phyloP scores from a whole-genome alignment of 2,797 vertebrate genomes.

The Philypnodon macrostomus region DNA sequence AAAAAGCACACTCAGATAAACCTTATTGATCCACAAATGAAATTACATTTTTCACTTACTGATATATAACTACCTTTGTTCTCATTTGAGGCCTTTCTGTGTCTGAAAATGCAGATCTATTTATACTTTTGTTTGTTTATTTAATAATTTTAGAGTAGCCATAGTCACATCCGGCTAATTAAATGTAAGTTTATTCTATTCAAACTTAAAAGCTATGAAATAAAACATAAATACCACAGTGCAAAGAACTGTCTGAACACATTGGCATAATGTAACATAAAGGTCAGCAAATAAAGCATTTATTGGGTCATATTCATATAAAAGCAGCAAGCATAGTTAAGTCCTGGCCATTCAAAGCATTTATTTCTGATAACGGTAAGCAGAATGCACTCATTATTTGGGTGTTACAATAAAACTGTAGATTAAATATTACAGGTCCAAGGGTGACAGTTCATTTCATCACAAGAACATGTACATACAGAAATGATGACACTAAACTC shows the following conservation, averaged over 20 bases:
- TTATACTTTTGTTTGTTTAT: too few relatives aligned
- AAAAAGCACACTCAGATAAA: too few relatives aligned
- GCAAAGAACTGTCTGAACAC: neutral
- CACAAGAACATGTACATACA: slow-evolving; percentile 83
- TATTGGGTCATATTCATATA: slow-evolving; percentile 8
- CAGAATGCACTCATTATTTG: slow-evolving; percentile 66
- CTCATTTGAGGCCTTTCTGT: too few relatives aligned
- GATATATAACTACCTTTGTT: too few relatives aligned
- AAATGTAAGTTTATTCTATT: too few relatives aligned
- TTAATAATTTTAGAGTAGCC: too few relatives aligned
- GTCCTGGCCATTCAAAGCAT: slow-evolving; percentile 60
- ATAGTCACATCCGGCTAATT: too few relatives aligned
- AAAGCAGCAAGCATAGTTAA: slow-evolving; percentile 28
- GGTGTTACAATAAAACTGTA: slow-evolving; percentile 74
- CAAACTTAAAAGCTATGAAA: too few relatives aligned
- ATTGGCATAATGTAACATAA: neutral
- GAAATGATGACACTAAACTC: slow-evolving; percentile 71
- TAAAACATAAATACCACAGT: too few relatives aligned
- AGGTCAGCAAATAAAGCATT: neutral
- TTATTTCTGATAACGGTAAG: slow-evolving; percentile 78
- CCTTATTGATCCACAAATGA: too few relatives aligned
- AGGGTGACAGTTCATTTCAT: slow-evolving; percentile 76
- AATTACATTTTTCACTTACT: too few relatives aligned
- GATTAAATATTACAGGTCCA: slow-evolving; percentile 73
- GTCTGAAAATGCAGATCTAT: too few relatives aligned